Conservation (phyloP, 2,113 vertebrate genomes). For the Charina bottae region DNA sequence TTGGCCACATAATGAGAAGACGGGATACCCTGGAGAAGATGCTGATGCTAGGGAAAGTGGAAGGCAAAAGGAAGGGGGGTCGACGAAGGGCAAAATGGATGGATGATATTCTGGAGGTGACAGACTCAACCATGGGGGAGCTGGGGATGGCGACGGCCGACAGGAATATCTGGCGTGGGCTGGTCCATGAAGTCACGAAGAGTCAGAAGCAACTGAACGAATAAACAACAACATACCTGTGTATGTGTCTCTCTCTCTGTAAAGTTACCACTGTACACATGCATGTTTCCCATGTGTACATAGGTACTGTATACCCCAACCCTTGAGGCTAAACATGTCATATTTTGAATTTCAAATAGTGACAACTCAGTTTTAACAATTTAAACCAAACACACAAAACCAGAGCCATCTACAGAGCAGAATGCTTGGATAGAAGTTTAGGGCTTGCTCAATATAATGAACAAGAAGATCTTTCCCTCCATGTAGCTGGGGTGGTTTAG, state of each 20-base stretch:
- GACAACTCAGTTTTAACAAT: background rate
- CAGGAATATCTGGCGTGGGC: too few species aligned
- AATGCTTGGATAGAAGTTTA: background rate
- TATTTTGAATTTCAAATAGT: background rate
- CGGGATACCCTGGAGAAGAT: too few species aligned
- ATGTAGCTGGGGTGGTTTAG: background rate
- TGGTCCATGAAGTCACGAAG: too few species aligned
- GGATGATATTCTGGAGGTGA: too few species aligned
- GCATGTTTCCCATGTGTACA: background rate
- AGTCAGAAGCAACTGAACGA: too few species aligned
- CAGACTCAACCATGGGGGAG: too few species aligned
- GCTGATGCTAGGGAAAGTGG: too few species aligned
- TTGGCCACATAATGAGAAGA: too few species aligned
- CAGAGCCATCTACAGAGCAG: background rate
- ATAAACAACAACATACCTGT: too few species aligned
- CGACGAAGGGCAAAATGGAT: too few species aligned
- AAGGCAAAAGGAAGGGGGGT: too few species aligned
- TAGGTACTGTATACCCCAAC: background rate
- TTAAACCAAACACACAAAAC: background rate
- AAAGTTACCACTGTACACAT: background rate
- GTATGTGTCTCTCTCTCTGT: background rate
- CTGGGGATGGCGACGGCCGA: too few species aligned
- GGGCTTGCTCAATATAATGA: background rate
- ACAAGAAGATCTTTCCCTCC: background rate
- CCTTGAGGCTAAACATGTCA: background rate